A percentile compares a stretch with the other conserved stretches of the same genome.
Evolutionary conservation across 2,113 vertebrate species (phyloP).

Genomic region (Brienomyrus longianalis): DNA sequence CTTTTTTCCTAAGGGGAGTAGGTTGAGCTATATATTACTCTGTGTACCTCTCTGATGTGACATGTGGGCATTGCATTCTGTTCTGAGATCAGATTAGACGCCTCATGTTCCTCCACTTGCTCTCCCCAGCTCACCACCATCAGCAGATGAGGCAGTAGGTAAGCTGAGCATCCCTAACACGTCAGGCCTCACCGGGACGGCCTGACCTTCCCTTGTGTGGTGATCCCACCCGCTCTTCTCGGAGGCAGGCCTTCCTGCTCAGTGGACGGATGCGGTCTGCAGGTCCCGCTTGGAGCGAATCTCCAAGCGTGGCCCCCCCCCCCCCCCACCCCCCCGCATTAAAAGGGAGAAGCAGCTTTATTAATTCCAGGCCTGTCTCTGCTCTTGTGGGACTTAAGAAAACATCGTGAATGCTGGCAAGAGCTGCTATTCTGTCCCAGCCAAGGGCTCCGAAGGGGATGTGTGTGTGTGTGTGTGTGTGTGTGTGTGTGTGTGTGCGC

Average conservation of each 20-base stretch:
- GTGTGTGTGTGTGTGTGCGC: neutral
- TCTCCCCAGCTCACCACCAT: too few relatives aligned
- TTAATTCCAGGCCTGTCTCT: slow-evolving; percentile 55
- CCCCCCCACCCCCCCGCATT: neutral
- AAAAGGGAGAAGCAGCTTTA: slow-evolving; percentile 33
- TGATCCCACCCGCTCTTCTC: neutral
- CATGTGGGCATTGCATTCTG: neutral
- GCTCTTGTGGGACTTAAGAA: neutral
- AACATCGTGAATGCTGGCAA: slow-evolving; percentile 7
- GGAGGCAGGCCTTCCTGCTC: neutral
- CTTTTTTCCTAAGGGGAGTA: neutral
- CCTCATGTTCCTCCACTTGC: neutral
- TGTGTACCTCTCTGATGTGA: neutral
- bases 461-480: neutral
- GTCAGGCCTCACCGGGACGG: neutral
- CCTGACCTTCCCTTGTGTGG: neutral
- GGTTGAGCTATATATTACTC: neutral
- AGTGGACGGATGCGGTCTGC: slow-evolving; percentile 18
- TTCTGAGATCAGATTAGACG: neutral
- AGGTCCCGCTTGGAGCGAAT: neutral
- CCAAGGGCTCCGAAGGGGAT: neutral
- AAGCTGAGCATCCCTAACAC: neutral
- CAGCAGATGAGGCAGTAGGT: neutral
- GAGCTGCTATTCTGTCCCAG: neutral
- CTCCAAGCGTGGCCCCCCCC: neutral